A percentile compares a stretch with the other conserved stretches of the same genome.
Conservation (phyloP, 2,888 invertebrate species). For the Diarsia mendica region DNA sequence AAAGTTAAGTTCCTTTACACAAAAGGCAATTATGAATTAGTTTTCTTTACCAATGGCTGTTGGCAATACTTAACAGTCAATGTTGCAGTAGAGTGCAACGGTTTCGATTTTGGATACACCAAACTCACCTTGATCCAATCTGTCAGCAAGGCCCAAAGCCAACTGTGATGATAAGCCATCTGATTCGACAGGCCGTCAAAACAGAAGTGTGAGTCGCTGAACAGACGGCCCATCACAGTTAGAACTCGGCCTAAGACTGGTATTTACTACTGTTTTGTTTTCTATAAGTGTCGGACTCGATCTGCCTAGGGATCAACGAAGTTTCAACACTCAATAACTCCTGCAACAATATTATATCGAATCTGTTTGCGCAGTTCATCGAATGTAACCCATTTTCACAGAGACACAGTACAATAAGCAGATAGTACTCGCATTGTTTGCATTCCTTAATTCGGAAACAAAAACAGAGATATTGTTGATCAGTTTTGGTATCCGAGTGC, state of each 20-base stretch:
- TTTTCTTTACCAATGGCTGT: neutral
- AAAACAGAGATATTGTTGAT: conserved; percentile 47
- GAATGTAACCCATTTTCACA: conserved; percentile 54
- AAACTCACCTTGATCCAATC: neutral
- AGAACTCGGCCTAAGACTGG: neutral
- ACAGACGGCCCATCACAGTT: neutral
- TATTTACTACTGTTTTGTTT: conserved; percentile 35
- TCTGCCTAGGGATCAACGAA: conserved; percentile 33
- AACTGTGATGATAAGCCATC: neutral
- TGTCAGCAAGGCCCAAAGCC: neutral
- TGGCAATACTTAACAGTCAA: neutral
- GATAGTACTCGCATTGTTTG: conserved; percentile 41
- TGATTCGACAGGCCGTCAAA: conserved; percentile 8
- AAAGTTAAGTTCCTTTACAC: neutral
- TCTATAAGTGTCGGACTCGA: conserved; percentile 12
- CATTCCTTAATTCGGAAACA: conserved; percentile 49
- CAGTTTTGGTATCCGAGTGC: conserved; percentile 21
- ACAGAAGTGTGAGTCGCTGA: conserved; percentile 17
- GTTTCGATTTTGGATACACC: neutral
- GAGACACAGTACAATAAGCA: conserved; percentile 59
- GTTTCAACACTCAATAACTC: conserved; percentile 55
- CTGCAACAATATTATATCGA: conserved; percentile 31
- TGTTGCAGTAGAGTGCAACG: neutral
- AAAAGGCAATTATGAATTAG: neutral
- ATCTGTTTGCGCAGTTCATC: conserved; percentile 49